Evolutionary conservation across 2,113 vertebrate genomes (phyloP), one percentile per base, ranked within the genome.

Genomic region (Oxygymnocypris stewartii): DNA sequence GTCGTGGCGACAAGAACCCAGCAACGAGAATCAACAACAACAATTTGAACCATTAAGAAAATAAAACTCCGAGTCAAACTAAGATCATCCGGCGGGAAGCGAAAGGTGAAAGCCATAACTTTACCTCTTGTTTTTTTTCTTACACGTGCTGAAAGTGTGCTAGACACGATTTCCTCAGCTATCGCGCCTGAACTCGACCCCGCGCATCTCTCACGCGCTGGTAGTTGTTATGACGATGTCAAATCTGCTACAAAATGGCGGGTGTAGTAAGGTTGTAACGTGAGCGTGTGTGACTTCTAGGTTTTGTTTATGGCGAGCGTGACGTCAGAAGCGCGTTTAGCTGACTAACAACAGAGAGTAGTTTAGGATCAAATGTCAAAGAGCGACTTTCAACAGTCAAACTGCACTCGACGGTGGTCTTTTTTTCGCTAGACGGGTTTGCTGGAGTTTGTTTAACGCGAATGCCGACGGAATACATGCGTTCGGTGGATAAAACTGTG

Each of bases 1-100:
- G 97, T 97, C 97, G 95, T 98, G 96, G 97, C 96, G 97, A 98
- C 97, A 95, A 97, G 96, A 97, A 94, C 97, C 96, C 95, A 95
- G 96, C 97, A 97, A 97, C 97, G 95, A 94, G 94, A 96, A 95
- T 96, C 96, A 96, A 97, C 96, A 97, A 96, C 94, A 96, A 97
- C 96, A 95, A 96, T 92, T 89, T 79, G 87, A 94, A 91, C 91
- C 82, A 84, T 87, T 86, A 85, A 88, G 63, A 90, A 92, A 91
- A 88, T 84, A 91, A 92, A 93, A 90, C 91, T 91, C 89, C 88
- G 87, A 91, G 85, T 87, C 88, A 83, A 89, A 89, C 76, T 88
- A 91, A 84, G 86, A 91, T 88, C 87, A 88, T 59, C 40, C 86
- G 79, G 82, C 57, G 84, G 84, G 89, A 88, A 89, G 83, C 31